Conservation (phyloP, 1,140 invertebrate genomes). For the Dreissena rostriformis region DNA sequence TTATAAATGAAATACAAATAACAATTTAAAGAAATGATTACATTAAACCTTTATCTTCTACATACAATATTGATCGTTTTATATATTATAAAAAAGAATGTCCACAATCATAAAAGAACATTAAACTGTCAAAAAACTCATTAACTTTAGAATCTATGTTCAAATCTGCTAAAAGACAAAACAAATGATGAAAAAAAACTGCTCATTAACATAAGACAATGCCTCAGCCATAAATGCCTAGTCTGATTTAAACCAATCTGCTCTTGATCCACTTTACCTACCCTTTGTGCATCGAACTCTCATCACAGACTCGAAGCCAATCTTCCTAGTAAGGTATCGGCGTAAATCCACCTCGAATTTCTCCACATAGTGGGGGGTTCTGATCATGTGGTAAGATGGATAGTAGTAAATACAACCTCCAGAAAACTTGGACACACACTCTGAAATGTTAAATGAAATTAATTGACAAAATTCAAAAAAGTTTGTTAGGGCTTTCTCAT, state of each 20-base stretch:
- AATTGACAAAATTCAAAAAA: too few species aligned
- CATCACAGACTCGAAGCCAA: constrained; percentile 99
- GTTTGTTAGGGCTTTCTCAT: too few species aligned
- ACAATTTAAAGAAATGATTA: neutral
- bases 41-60: neutral
- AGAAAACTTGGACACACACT: constrained; percentile 96
- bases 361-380: constrained; percentile 87
- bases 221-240: too few species aligned
- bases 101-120: neutral
- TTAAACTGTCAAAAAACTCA: too few species aligned
- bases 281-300: constrained; percentile 95
- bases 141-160: too few species aligned
- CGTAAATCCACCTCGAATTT: constrained; percentile 90
- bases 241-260: too few species aligned
- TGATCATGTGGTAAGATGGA: constrained; percentile 90
- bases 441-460: constrained; percentile 81
- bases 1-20: too few species aligned
- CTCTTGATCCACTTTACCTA: constrained; percentile 67
- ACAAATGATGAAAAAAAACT: too few species aligned
- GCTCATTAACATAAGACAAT: too few species aligned
- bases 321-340: constrained; percentile 97
- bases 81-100: neutral
- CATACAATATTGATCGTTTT: neutral
- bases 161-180: too few species aligned
- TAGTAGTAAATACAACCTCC: constrained; percentile 97